Evolutionary conservation across 2,797 vertebrate genomes (phyloP).

Genomic region (Denticeps clupeoides): DNA sequence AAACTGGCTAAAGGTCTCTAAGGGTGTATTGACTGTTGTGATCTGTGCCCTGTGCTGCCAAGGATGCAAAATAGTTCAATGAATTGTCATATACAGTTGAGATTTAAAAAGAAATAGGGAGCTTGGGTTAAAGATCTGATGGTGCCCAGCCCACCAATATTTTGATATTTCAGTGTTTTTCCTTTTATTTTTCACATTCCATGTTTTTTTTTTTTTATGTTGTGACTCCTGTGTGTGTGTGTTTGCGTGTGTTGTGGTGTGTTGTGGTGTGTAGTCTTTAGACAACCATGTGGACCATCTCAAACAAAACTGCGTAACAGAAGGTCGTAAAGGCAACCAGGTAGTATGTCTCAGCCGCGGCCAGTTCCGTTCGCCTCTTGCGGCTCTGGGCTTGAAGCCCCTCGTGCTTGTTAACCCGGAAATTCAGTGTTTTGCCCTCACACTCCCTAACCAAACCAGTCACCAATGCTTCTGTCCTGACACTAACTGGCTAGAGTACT

Average conservation of each 20-base stretch:
- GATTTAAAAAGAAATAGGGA: too few relatives aligned
- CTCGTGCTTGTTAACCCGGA: slow-evolving; percentile 10
- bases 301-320: slow-evolving; percentile 83
- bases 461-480: slow-evolving; percentile 10
- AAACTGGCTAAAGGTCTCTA: too few relatives aligned
- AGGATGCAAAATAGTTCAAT: too few relatives aligned
- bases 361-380: slow-evolving; percentile 43
- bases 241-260: slow-evolving; percentile 23
- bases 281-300: slow-evolving; percentile 89
- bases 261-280: slow-evolving; percentile 83
- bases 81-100: too few relatives aligned
- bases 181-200: slow-evolving; percentile 70
- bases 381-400: slow-evolving; percentile 34
- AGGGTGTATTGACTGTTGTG: too few relatives aligned
- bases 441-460: slow-evolving; percentile 1
- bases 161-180: slow-evolving; percentile 41
- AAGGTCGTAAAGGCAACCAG: slow-evolving; percentile 79
- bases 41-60: too few relatives aligned
- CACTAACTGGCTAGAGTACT: slow-evolving; percentile 27
- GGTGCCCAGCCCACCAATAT: slow-evolving; percentile 30
- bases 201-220: slow-evolving; percentile 69
- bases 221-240: slow-evolving; percentile 60
- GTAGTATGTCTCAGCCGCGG: slow-evolving; percentile 68
- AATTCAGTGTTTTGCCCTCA: neutral
- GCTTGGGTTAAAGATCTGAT: neutral